Base-by-base conservation (phyloP, 2,113 vertebrate genomes). In the Sorex fumeus region DNA sequence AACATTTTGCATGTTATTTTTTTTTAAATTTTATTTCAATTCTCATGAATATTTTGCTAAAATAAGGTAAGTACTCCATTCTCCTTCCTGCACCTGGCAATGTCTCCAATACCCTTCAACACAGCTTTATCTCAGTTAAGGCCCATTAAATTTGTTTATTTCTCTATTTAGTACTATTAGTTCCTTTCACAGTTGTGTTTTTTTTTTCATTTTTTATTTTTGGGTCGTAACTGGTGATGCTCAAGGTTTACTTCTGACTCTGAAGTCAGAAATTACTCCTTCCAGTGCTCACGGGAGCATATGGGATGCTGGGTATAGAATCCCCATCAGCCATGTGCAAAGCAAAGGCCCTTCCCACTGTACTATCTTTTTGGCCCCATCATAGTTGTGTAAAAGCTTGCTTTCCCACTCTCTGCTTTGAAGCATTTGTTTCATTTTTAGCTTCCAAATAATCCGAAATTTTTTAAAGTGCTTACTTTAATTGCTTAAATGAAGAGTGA, bases 381-480 rank as follows among this genome's bases (percentile, higher is more conserved):
- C 8, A 72, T 15, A 75, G 80, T 88, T 93, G 30, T 71, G 6
- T 77, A 90, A 23, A 84, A 1, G 3, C 69, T 93, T 50, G 47
- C 10, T 50, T 50, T 50, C 10, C 62, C 77, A 8, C n/a, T 89
- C 47, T 13, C 70, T 25, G 57, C 23, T 81, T 74, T 67, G 13
- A 74, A 77, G 8, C 62, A 40, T 50, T 91, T 93, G 40, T 7
- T 50, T 5, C 7, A 72, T 57, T 57, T 91, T 93, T 66, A 78
- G 60, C 6, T 86, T 50, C 13, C 47, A 50, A 50, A 13, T 50
- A 5, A 50, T 50, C 47, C 9, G 9, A 50, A 9, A 50, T 50
- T 50, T 4, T 3, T 4, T 7, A 50, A 50, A 70, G 2, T 70
- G 2, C 78, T 64, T 77, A n/a, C 23, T 66, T 53, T 50, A 64